A percentile compares a stretch with the other conserved stretches of the same genome.
Conservation (phyloP, 23 tunicate genomes). For the Pegea sp. region DNA sequence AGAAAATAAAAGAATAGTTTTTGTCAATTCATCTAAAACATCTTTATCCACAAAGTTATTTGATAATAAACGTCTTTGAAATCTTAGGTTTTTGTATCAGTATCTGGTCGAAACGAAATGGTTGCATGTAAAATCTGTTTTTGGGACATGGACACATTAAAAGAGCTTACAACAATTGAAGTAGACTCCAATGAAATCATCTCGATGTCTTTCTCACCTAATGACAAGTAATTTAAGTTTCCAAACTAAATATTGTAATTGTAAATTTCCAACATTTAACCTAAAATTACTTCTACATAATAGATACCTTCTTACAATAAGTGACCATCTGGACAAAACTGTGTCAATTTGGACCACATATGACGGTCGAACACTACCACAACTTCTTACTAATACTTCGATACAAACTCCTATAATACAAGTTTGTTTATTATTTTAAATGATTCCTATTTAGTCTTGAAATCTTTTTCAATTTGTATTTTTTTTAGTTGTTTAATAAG, state of each 20-base stretch:
- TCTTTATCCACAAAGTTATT: background rate
- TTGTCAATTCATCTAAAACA: background rate
- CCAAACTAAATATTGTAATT: too few relatives aligned
- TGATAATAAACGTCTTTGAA: background rate
- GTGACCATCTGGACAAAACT: background rate
- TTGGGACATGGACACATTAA: conserved; percentile 27
- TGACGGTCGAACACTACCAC: background rate
- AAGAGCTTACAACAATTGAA: conserved; percentile 24
- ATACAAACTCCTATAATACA: background rate
- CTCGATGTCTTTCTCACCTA: conserved; percentile 36
- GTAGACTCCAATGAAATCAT: conserved; percentile 55
- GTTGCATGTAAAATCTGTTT: conserved; percentile 34
- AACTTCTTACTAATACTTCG: background rate
- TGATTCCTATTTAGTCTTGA: too few relatives aligned
- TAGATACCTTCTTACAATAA: background rate
- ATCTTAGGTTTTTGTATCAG: conserved; percentile 55
- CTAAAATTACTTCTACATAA: too few relatives aligned
- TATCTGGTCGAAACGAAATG: conserved; percentile 55
- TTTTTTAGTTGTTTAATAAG: too few relatives aligned
- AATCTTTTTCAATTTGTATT: too few relatives aligned
- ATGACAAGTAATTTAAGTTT: conserved; percentile 31
- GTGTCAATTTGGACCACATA: background rate
- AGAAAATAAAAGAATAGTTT: too few relatives aligned
- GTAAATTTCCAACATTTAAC: too few relatives aligned
- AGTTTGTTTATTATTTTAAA: too few relatives aligned